These are phyloP conservation scores for Ischnura elegans DNA, from an alignment of 2,888 invertebrate species.

Conservation along the genomic window DNA sequence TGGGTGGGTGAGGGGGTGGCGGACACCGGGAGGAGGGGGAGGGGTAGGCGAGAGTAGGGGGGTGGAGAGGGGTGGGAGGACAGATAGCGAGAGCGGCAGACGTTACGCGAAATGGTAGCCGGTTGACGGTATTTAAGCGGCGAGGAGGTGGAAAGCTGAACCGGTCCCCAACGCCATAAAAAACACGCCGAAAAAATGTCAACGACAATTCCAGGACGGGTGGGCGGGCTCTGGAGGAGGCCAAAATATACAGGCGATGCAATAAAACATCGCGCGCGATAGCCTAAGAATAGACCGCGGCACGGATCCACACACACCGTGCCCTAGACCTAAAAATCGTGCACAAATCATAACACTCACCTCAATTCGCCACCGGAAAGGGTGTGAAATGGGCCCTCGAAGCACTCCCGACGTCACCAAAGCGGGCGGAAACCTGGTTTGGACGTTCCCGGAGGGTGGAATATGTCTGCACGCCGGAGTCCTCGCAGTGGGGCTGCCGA, in stretches of 20 bases:
- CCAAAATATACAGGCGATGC: neutral
- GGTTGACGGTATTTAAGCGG: conserved; percentile 32
- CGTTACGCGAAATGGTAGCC: conserved; percentile 59
- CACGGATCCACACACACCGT: neutral
- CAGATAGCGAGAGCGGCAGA: neutral
- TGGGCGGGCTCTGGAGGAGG: neutral
- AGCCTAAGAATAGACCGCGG: neutral
- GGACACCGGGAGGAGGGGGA: neutral
- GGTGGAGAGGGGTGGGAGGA: conserved; percentile 14
- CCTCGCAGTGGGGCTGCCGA: neutral
- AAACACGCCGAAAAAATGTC: conserved; percentile 50
- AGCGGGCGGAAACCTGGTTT: neutral
- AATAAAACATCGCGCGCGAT: neutral
- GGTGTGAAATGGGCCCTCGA: neutral
- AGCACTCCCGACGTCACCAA: neutral
- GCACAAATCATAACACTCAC: neutral
- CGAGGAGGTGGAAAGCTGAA: conserved; percentile 52
- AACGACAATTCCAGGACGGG: neutral
- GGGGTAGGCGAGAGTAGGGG: conserved; percentile 22
- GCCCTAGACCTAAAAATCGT: neutral
- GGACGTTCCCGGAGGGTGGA: neutral
- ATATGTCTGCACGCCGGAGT: neutral
- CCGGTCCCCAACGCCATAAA: conserved; percentile 46
- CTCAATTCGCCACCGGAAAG: neutral
- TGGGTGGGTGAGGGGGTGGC: neutral